Conservation (phyloP, 2,113 vertebrate genomes). For the Pionites leucogaster region DNA sequence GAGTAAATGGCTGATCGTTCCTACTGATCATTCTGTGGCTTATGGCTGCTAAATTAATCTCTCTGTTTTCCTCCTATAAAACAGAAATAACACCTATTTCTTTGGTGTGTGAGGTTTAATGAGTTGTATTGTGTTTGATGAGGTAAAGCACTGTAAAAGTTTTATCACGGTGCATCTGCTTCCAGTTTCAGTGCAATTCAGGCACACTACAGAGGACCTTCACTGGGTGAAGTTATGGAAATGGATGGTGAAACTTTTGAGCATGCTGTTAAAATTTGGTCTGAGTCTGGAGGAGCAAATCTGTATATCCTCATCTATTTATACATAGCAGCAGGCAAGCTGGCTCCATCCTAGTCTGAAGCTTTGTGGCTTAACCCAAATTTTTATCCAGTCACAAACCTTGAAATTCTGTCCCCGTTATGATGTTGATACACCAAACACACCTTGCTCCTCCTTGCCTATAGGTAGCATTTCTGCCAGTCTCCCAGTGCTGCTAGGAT, state of each 20-base stretch:
- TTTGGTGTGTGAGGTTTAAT: not conserved
- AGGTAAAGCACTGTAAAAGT: slow-evolving; percentile 26
- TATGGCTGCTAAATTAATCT: not conserved
- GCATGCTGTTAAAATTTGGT: accelerated
- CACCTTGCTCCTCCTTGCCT: accelerated
- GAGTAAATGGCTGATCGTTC: not conserved
- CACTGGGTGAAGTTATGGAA: not conserved
- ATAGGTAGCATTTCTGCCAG: not conserved
- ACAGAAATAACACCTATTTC: not conserved
- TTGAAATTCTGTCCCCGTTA: not conserved
- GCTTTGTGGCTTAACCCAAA: not conserved
- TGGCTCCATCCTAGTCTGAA: not conserved
- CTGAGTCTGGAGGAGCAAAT: not conserved
- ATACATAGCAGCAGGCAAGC: not conserved
- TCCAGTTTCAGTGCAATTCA: not conserved
- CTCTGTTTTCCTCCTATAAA: not conserved
- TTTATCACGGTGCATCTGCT: not conserved
- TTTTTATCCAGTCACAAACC: not conserved
- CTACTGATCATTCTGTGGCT: not conserved
- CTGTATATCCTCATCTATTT: not conserved
- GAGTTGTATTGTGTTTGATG: not conserved
- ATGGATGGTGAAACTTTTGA: not conserved
- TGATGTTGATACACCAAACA: not conserved
- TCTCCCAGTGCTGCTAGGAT: not conserved
- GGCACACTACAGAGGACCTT: not conserved